These are phyloP conservation scores for Ditula angustiorana DNA, from an alignment of 2,888 invertebrate genomes.

Conservation along the genomic window DNA sequence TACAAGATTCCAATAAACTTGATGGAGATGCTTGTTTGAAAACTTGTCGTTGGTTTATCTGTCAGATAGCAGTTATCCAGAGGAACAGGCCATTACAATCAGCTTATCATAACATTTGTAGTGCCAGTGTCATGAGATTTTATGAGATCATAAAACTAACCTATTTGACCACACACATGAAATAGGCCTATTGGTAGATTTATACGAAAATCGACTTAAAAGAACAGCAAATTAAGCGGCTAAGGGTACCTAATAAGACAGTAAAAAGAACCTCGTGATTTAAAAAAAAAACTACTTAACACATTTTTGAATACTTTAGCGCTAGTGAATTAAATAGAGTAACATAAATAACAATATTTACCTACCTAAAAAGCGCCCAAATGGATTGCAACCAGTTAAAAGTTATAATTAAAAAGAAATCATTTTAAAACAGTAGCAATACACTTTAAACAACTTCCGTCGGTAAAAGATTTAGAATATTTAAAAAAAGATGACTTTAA, in stretches of 20 bases:
- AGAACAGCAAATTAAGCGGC: not conserved
- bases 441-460: not conserved
- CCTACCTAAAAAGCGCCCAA: not conserved
- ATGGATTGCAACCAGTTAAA: not conserved
- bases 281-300: no score
- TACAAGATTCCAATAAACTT: slow-evolving; percentile 7
- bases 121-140: slow-evolving; percentile 32
- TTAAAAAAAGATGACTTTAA: not conserved
- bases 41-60: slow-evolving; percentile 27
- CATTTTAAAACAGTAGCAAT: not conserved
- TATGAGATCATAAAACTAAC: slow-evolving; percentile 34
- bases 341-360: not conserved
- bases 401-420: not conserved
- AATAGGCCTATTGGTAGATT: not conserved
- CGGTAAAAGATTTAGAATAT: not conserved
- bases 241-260: not conserved
- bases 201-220: not conserved
- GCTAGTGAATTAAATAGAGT: not conserved
- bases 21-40: slow-evolving; percentile 9
- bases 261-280: not conserved
- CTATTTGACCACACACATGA: slow-evolving; percentile 33
- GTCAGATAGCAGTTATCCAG: slow-evolving; percentile 13
- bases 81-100: slow-evolving; percentile 29
- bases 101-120: slow-evolving; percentile 30
- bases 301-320: not conserved